Evolutionary conservation across 2,888 invertebrate genomes (phyloP).

Genomic region (Rhamnusium bicolor): DNA sequence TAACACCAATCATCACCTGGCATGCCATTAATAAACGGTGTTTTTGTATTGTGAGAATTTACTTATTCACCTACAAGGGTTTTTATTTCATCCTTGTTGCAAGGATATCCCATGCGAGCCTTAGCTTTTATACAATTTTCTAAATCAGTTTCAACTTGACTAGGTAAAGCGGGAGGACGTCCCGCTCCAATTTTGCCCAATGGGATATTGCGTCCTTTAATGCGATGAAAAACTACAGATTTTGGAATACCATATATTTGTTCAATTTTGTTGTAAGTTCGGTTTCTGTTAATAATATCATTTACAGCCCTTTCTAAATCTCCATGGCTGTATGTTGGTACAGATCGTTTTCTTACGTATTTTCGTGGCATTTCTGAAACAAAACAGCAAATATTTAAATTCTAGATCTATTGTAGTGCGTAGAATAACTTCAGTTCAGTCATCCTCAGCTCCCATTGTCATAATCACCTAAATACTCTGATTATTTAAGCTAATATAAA

Average conservation of each 20-base stretch:
- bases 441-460: no score
- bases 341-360: background rate
- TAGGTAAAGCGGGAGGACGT: background rate
- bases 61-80: background rate
- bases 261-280: background rate
- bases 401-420: no score
- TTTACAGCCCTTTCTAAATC: background rate
- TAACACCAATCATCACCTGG: background rate
- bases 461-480: no score
- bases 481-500: no score
- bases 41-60: background rate
- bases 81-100: background rate
- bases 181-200: background rate
- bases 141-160: background rate
- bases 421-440: no score
- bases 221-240: background rate
- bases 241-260: background rate
- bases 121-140: background rate
- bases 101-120: background rate
- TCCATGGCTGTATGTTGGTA: background rate
- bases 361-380: background rate
- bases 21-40: background rate
- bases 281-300: background rate
- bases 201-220: background rate
- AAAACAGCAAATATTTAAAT: no score